A percentile compares a stretch with the other conserved stretches of the same genome.
Evolutionary conservation across 1,140 invertebrate genomes (phyloP).

Genomic region (Eulimnadia texana): DNA sequence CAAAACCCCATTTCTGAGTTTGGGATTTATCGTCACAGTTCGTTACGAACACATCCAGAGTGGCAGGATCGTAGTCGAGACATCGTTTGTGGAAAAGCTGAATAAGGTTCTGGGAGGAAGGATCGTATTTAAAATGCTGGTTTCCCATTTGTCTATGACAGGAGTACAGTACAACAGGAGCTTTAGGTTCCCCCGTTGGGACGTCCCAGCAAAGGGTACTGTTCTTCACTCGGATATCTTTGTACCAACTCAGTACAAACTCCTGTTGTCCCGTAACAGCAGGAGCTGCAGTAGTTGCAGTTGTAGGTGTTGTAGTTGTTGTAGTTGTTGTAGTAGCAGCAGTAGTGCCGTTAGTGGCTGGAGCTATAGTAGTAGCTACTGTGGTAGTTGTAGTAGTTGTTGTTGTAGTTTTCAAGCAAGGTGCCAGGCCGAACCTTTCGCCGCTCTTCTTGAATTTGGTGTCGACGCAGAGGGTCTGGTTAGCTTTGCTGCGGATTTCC

Average conservation of each 20-base stretch:
- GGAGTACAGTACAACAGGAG: slow-evolving; percentile 64
- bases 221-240: slow-evolving; percentile 69
- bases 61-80: slow-evolving; percentile 53
- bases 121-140: slow-evolving; percentile 78
- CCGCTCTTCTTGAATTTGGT: slow-evolving; percentile 47
- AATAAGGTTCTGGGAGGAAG: slow-evolving; percentile 52
- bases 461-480: slow-evolving; percentile 58
- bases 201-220: slow-evolving; percentile 81
- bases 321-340: too few species aligned
- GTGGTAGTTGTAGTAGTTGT: slow-evolving; percentile 38
- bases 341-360: slow-evolving; percentile 39
- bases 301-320: too few species aligned
- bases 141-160: slow-evolving; percentile 82
- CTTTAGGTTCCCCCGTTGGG: slow-evolving; percentile 51
- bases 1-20: slow-evolving; percentile 67
- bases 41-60: slow-evolving; percentile 53
- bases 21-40: slow-evolving; percentile 45
- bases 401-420: slow-evolving; percentile 40
- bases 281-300: too few species aligned
- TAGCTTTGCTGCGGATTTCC: slow-evolving; percentile 57
- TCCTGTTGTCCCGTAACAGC: slow-evolving; percentile 30
- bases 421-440: slow-evolving; percentile 46
- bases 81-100: slow-evolving; percentile 54
- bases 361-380: too few species aligned
- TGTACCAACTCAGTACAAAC: slow-evolving; percentile 69